These are phyloP conservation scores for Laupala kohalensis DNA, from an alignment of 1,140 invertebrate species.

Conservation along the genomic window DNA sequence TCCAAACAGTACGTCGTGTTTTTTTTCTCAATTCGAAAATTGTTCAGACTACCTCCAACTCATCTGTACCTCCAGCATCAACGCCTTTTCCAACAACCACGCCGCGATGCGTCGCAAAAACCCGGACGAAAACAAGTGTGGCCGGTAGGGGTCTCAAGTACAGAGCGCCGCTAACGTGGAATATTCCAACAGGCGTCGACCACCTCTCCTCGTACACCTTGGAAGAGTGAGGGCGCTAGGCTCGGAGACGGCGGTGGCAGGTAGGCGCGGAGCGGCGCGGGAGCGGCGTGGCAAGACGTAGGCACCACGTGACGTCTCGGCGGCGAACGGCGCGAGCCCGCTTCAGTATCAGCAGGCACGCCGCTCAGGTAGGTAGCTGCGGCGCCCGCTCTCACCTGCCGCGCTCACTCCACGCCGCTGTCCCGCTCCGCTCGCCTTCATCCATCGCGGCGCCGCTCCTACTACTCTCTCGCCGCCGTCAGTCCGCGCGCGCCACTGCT, in stretches of 20 bases:
- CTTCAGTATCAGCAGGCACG: neutral
- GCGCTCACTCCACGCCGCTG: no score
- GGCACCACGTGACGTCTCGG: conserved; percentile 24
- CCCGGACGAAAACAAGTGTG: neutral
- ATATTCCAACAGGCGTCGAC: neutral
- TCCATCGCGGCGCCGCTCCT: no score
- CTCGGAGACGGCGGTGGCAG: conserved; percentile 22
- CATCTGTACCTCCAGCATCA: neutral
- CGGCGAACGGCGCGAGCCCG: no score
- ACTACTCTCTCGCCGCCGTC: no score
- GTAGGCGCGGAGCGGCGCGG: conserved; percentile 32
- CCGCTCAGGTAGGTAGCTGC: neutral
- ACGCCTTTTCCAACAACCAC: neutral
- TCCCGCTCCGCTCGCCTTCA: no score
- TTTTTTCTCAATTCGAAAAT: no score
- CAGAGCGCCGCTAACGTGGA: neutral
- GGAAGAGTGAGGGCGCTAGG: neutral
- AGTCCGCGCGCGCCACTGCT: no score
- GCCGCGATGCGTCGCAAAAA: neutral
- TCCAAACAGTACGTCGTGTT: no score
- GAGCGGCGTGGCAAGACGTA: conserved; percentile 30
- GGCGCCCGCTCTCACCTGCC: neutral
- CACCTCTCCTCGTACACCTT: neutral
- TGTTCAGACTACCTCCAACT: no score
- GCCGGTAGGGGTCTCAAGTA: neutral